phyloP scores from a whole-genome alignment of 2,113 vertebrate species.

The Seriola dumerili region DNA sequence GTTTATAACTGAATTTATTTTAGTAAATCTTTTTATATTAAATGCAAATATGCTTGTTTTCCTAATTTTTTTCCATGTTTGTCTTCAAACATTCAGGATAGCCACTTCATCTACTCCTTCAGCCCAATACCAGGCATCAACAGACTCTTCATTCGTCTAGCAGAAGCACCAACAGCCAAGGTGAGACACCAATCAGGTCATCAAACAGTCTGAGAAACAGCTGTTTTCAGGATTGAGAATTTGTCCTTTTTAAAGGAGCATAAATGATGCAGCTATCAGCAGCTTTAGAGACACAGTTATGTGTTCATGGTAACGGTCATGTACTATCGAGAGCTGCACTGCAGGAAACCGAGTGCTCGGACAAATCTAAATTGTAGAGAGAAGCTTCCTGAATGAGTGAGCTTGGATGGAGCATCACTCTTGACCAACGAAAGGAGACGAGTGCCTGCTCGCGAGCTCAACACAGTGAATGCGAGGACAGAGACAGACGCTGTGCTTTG shows the following conservation, averaged over 20 bases:
- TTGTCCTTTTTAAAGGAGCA: neutral
- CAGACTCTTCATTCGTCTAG: slow-evolving; percentile 93
- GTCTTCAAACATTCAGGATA: slow-evolving; percentile 86
- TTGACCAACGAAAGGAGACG: no score
- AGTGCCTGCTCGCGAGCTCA: no score
- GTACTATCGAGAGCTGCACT: neutral
- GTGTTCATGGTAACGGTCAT: neutral
- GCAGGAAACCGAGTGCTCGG: neutral
- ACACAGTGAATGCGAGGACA: neutral
- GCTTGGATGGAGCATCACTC: neutral
- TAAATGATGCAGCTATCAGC: neutral
- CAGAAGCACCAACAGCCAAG: slow-evolving; percentile 93
- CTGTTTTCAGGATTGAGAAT: neutral
- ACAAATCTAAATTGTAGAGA: neutral
- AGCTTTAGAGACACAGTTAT: neutral
- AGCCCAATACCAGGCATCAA: slow-evolving; percentile 91
- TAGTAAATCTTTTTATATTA: neutral
- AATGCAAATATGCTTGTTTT: neutral
- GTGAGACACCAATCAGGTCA: slow-evolving; percentile 74
- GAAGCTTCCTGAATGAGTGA: neutral
- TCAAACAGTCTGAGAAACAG: neutral
- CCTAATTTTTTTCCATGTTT: slow-evolving; percentile 3
- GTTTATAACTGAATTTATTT: neutral
- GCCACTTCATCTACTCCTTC: slow-evolving; percentile 99
- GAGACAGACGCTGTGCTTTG: neutral